phyloP scores from a whole-genome alignment of 2,888 invertebrate species.

The Anodontia alba region DNA sequence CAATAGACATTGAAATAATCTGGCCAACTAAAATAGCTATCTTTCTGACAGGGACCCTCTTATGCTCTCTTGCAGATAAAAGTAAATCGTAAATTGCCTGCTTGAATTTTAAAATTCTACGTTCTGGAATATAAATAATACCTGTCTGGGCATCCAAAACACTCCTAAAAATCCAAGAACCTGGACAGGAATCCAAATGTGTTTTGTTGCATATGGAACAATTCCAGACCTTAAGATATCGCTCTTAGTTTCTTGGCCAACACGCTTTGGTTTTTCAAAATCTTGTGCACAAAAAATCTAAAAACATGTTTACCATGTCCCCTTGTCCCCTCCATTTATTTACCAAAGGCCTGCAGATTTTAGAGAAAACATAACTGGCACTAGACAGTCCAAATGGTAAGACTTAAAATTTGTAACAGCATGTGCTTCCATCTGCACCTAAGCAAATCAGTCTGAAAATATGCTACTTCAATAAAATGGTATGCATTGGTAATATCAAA shows the following conservation, averaged over 20 bases:
- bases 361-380: constrained; percentile 30
- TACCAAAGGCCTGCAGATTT: constrained; percentile 37
- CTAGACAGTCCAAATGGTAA: constrained; percentile 33
- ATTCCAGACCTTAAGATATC: constrained; percentile 38
- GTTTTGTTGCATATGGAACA: constrained; percentile 39
- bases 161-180: constrained; percentile 29
- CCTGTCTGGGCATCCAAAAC: constrained; percentile 13
- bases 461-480: constrained; percentile 44
- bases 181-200: constrained; percentile 37
- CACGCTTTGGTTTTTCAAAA: neutral
- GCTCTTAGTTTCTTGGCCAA: constrained; percentile 23
- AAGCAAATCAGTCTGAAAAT: constrained; percentile 26
- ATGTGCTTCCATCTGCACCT: constrained; percentile 20
- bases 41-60: constrained; percentile 31
- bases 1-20: constrained; percentile 42
- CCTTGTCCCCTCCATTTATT: constrained; percentile 41
- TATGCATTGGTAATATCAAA: constrained; percentile 45
- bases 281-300: constrained; percentile 27
- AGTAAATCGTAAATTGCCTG: neutral
- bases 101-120: constrained; percentile 14
- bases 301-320: constrained; percentile 30
- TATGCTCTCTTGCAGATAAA: neutral
- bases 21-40: constrained; percentile 49
- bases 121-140: constrained; percentile 25
- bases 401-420: constrained; percentile 29